Evolutionary conservation across 2,888 invertebrate genomes (phyloP).

Genomic region (Drosophila nigritarsus): DNA sequence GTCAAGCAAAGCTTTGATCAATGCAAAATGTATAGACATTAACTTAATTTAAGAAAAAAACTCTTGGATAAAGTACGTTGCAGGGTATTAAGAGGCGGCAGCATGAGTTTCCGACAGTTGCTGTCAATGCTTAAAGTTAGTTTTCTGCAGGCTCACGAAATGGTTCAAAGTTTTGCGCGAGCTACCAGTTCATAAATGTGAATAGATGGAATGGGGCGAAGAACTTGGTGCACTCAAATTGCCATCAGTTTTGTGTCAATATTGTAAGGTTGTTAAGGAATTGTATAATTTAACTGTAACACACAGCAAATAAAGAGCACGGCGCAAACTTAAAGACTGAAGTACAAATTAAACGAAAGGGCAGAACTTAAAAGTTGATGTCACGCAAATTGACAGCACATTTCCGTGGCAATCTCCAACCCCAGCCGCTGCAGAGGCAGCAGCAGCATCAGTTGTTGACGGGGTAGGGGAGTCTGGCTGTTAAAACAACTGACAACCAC

Average conservation of each 20-base stretch:
- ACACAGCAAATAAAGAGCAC: slow-evolving; percentile 37
- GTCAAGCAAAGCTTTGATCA: slow-evolving; percentile 34
- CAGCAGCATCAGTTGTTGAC: not conserved
- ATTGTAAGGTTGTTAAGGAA: slow-evolving; percentile 24
- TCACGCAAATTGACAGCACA: slow-evolving; percentile 77
- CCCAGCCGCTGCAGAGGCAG: not conserved
- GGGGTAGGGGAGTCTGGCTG: slow-evolving; percentile 58
- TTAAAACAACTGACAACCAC: slow-evolving; percentile 81
- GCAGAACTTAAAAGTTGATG: slow-evolving; percentile 56
- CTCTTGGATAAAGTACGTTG: slow-evolving; percentile 1
- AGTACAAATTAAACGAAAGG: slow-evolving; percentile 62
- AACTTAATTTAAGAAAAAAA: slow-evolving; percentile 29
- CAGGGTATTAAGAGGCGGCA: slow-evolving; percentile 29
- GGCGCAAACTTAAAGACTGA: slow-evolving; percentile 29
- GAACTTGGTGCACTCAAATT: slow-evolving; percentile 5
- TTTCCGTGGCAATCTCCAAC: slow-evolving; percentile 68
- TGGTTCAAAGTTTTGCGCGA: slow-evolving; percentile 5
- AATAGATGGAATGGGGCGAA: not conserved
- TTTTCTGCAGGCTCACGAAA: slow-evolving; percentile 22
- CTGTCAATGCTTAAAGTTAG: slow-evolving; percentile 61
- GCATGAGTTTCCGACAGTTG: slow-evolving; percentile 56
- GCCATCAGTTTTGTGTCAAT: slow-evolving; percentile 25
- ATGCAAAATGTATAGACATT: slow-evolving; percentile 27
- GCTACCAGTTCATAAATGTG: not conserved
- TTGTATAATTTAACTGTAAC: slow-evolving; percentile 34